Evolutionary conservation across 2,888 invertebrate species (phyloP).

Genomic region (Rosalia funebris): DNA sequence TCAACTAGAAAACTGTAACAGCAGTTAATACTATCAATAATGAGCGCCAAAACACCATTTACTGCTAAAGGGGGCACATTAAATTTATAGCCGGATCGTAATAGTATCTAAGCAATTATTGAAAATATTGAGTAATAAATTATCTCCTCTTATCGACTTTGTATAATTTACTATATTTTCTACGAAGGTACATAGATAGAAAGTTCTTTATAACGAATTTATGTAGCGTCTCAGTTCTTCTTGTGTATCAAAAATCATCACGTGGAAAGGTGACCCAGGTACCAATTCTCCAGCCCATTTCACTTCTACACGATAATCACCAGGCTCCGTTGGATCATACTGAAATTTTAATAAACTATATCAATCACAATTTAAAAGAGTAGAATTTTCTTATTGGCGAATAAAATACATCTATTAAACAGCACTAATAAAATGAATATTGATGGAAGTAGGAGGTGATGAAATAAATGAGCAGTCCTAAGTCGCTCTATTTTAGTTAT

Average conservation of each 20-base stretch:
- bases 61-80: too few species aligned
- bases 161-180: too few species aligned
- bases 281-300: slow-evolving; percentile 98
- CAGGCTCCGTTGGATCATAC: slow-evolving; percentile 98
- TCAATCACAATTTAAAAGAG: too few species aligned
- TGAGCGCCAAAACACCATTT: too few species aligned
- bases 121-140: neutral
- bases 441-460: too few species aligned
- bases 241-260: slow-evolving; percentile 99
- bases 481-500: too few species aligned
- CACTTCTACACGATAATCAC: slow-evolving; percentile 97
- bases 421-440: too few species aligned
- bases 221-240: slow-evolving; percentile 86
- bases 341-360: slow-evolving; percentile 60
- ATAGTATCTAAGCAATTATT: neutral
- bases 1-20: neutral
- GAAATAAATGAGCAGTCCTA: too few species aligned
- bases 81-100: too few species aligned
- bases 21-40: slow-evolving; percentile 3
- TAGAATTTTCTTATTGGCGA: too few species aligned
- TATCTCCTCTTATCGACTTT: neutral
- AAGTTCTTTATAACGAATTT: slow-evolving; percentile 56
- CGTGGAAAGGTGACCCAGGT: slow-evolving; percentile 97
- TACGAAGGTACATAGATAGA: too few species aligned
- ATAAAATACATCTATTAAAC: too few species aligned